Evolutionary conservation across 2,113 vertebrate genomes (phyloP), one percentile per base, ranked within the genome.

Genomic region (Phaethon lepturus): DNA sequence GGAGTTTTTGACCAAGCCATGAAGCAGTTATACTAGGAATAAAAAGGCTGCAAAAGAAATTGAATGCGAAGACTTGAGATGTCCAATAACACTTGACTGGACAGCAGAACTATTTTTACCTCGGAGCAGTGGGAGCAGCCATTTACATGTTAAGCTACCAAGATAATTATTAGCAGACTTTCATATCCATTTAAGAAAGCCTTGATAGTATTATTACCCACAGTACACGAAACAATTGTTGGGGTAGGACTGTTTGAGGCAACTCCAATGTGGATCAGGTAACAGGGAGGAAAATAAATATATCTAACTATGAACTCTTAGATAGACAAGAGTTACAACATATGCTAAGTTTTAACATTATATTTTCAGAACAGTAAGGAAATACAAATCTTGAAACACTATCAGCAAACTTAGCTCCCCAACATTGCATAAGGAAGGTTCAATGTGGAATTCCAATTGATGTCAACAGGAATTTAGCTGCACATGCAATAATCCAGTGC

Each of bases 41-140:
- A 79, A 90, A 94, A 95, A 83, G 53, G 78, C 86, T 76, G 66
- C 77, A 85, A 76, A 90, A 93, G 11, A 82, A 56, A 69, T 20
- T 55, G 52, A 82, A 64, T 68, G 74, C 78, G 88, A 53, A 75
- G 66, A 79, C 29, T 79, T 90, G 18, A 56, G 19, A 80, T 71
- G 47, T 55, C 60, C 0, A 76, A 47, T 47, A 88, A 75, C 9
- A 6, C 42, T 75, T 52, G 23, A 20, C 28, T 82, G 56, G 69
- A 82, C 6, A 91, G 63, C 23, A 81, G 42, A 85, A 72, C 25
- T 74, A 14, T 22, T 84, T 92, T 63, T 50, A 90, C 68, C 38
- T 71, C 52, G 50, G 33, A 78, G 42, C 38, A 63, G 44, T 0
- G 15, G 33, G 25, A 92, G 47, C 44, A 71, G 52, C 38, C 50